phyloP scores from a whole-genome alignment of 2,888 invertebrate genomes.

The Diploptera punctata region DNA sequence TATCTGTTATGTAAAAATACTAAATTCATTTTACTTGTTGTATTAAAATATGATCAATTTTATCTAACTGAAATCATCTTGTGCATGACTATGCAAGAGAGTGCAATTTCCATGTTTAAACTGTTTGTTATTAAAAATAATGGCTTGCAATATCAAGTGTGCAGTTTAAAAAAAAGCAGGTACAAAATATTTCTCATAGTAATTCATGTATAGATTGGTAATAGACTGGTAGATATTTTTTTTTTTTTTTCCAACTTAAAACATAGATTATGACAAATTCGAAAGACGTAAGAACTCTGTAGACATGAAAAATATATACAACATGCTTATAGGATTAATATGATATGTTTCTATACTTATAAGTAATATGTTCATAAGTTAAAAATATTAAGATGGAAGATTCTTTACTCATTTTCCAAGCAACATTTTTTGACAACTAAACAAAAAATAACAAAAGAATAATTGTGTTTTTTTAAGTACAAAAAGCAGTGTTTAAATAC shows the following conservation, averaged over 20 bases:
- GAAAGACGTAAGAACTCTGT: constrained; percentile 1
- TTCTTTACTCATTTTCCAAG: constrained; percentile 11
- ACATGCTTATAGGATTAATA: constrained; percentile 28
- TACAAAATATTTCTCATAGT: constrained; percentile 35
- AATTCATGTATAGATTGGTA: neutral
- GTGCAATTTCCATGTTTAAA: neutral
- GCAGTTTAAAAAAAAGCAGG: constrained; percentile 31
- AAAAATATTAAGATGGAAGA: neutral
- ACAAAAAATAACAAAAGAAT: constrained; percentile 23
- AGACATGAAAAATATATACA: constrained; percentile 26
- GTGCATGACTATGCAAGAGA: neutral
- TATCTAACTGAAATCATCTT: too few species aligned
- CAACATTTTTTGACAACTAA: constrained; percentile 21
- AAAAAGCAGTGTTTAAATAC: constrained; percentile 10
- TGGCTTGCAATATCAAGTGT: constrained; percentile 15
- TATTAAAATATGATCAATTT: too few species aligned
- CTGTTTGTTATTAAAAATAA: neutral
- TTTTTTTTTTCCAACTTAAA: neutral
- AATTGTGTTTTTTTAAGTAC: constrained; percentile 22
- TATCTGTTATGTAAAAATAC: too few species aligned
- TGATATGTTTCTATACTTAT: constrained; percentile 35
- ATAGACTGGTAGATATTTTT: too few species aligned
- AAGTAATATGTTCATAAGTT: constrained; percentile 21
- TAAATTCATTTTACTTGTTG: too few species aligned
- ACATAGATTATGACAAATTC: neutral